A percentile compares a stretch with the other conserved stretches of the same genome.
Conservation (phyloP, 2,113 vertebrate genomes). For the Sceloporus tristichus region DNA sequence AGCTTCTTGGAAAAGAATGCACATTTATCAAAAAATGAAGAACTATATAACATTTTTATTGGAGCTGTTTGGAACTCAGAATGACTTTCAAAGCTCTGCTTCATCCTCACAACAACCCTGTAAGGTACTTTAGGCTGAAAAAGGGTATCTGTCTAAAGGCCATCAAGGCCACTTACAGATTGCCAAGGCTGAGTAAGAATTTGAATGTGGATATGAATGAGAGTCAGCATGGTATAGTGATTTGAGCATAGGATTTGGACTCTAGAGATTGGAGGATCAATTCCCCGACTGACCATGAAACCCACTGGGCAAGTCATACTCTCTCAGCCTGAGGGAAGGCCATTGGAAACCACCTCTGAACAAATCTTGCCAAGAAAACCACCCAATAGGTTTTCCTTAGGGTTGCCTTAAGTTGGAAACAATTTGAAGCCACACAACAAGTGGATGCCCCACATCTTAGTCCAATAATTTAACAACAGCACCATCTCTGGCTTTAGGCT, state of each 20-base stretch:
- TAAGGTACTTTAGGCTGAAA: neutral
- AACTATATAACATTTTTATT: neutral
- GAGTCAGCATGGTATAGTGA: too few relatives aligned
- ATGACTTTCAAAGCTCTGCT: neutral
- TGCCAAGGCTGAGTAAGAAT: neutral
- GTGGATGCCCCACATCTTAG: neutral
- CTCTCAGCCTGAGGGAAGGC: too few relatives aligned
- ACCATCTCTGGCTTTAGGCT: neutral
- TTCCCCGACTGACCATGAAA: too few relatives aligned
- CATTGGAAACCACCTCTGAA: too few relatives aligned
- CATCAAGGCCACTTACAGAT: neutral
- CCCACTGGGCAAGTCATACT: too few relatives aligned
- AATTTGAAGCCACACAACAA: too few relatives aligned
- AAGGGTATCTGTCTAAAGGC: neutral
- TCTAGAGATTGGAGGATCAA: too few relatives aligned
- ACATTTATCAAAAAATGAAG: neutral
- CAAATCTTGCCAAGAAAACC: too few relatives aligned
- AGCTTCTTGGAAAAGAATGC: neutral
- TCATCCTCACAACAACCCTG: neutral
- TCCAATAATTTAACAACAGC: neutral
- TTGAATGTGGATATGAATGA: neutral
- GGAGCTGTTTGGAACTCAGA: neutral
- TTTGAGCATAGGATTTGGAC: too few relatives aligned
- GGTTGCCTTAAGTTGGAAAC: too few relatives aligned
- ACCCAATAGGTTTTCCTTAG: too few relatives aligned